Evolutionary conservation across 2,113 vertebrate genomes (phyloP), one percentile per base, ranked within the genome.

Genomic region (Chionomys nivalis): DNA sequence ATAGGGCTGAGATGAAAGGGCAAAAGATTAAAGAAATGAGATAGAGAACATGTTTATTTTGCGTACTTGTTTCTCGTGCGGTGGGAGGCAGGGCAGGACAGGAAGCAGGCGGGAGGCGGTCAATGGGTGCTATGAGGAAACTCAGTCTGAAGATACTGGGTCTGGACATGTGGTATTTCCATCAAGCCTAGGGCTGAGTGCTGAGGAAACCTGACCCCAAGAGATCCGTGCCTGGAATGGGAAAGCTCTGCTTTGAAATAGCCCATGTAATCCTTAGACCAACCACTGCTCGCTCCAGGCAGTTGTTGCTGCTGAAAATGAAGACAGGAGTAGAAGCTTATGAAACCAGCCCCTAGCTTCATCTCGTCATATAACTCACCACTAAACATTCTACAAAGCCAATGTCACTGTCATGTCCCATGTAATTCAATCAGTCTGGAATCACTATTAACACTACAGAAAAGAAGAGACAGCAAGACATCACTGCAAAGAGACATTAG

Each of bases 341-440:
- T 0, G 16, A 16, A 33, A 17, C 55, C 23, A 24, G 4, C 2
- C 1, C 7, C 17, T 16, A 19, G 39, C 19, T 86, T 90, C 17
- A 77, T 8, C 19, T 49, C 1, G 21, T 42, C 39, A 12, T 58
- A 39, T 5, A 47, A 44, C 26, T 14, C 36, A 65, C 52, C 8
- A 36, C 6, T 26, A 83, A 61, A 14, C 39, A 90, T 58, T 94
- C 92, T 39, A 72, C 19, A 93, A 75, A 36, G 28, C 39, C 66
- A 52, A n/a, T 3, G 12, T 12, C 36, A 39, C 31, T 87, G 65
- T 66, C n/a, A 58, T 47, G 33, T 93, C 28, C 78, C 36, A 6
- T 79, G 47, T 44, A 73, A 88, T 70, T 81, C 86, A 85, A 63
- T 75, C 87, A 24, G 44, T 63, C 86, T 66, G n/a, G 82, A 72